Base-by-base conservation (phyloP, 1,140 invertebrate species). In the Drosophila subobscura region DNA sequence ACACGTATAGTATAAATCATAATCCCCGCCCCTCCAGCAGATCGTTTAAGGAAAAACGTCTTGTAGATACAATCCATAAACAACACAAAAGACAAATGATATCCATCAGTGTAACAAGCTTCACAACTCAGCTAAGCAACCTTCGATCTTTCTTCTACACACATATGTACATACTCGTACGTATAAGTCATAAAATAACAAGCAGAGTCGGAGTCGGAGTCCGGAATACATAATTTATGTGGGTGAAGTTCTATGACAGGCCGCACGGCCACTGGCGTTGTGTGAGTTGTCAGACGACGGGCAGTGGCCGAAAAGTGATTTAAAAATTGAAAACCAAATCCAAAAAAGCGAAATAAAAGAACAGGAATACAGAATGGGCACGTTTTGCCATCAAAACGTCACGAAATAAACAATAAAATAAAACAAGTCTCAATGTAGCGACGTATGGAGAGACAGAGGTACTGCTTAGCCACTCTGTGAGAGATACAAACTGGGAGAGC, bases 241-340 rank as follows among this genome's bases (percentile, higher is more conserved):
- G 77, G 81, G 83, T 85, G 73, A 85, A 76, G 76, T 83, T 79
- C 61, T 66, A 10, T 74, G 65, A 59, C 81, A 65, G 40, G 50
- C 23, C 46, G 46, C 22, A 10, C 45, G 80, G 49, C 49, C 71
- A 65, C 75, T 75, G 52, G 41, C 57, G 51, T 78, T 67, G 41
- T 78, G 54, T 72, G 75, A 50, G 53, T 55, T 70, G 71, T 65
- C 56, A 56, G 51, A 33, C 68, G 20, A 56, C 46, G 27, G 64
- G 23, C 71, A 53, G 45, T 75, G 63, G 73, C 47, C 68, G 54
- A 78, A 64, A 79, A 84, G 53, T 61, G 73, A 83, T 81, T 78
- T 74, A 52, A 55, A 64, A 74, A 74, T 52, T 65, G 42, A 68
- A 68, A 41, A 53, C 46, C 27, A 72, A 71, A 55, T 27, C 14